Percentiles rank a stretch among this genome's conserved stretches.
Conservation (phyloP, 2,113 vertebrate species). For the Nerophis ophidion region DNA sequence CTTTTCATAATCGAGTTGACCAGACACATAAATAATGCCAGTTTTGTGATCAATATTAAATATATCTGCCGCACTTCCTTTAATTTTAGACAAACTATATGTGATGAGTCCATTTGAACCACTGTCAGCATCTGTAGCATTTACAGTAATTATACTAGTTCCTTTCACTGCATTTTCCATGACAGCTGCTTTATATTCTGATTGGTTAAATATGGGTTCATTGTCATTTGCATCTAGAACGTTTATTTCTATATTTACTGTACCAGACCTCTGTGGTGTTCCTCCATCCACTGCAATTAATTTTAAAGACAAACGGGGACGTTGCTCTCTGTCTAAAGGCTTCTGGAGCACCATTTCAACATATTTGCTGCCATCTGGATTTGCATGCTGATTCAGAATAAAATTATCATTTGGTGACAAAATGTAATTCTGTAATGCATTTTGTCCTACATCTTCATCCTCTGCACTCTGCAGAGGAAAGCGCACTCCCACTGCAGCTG, state of each 20-base stretch:
- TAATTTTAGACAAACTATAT: slow-evolving; percentile 21
- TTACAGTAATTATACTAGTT: slow-evolving; percentile 54
- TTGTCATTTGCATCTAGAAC: slow-evolving; percentile 58
- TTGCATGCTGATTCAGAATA: slow-evolving; percentile 53
- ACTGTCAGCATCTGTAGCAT: slow-evolving; percentile 67
- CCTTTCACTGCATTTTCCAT: slow-evolving; percentile 61
- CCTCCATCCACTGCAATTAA: slow-evolving; percentile 71
- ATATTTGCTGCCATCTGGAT: slow-evolving; percentile 53
- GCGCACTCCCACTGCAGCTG: slow-evolving; percentile 5
- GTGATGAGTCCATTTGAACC: slow-evolving; percentile 46
- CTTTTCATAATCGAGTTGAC: slow-evolving; percentile 36
- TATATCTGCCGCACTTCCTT: background rate
- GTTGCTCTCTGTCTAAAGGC: slow-evolving; percentile 61
- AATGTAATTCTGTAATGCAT: slow-evolving; percentile 63
- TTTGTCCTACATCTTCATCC: slow-evolving; percentile 64
- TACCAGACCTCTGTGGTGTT: slow-evolving; percentile 62
- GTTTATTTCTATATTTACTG: slow-evolving; percentile 50
- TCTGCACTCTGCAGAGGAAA: slow-evolving; percentile 46
- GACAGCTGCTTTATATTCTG: slow-evolving; percentile 56
- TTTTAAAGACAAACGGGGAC: slow-evolving; percentile 37
- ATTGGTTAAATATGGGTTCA: slow-evolving; percentile 35
- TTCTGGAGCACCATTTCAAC: slow-evolving; percentile 64
- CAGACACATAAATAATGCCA: slow-evolving; percentile 22
- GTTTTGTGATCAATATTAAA: slow-evolving; percentile 38
- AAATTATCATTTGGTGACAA: slow-evolving; percentile 61